Conservation (phyloP, 2,888 invertebrate species). For the Dynastes maya region DNA sequence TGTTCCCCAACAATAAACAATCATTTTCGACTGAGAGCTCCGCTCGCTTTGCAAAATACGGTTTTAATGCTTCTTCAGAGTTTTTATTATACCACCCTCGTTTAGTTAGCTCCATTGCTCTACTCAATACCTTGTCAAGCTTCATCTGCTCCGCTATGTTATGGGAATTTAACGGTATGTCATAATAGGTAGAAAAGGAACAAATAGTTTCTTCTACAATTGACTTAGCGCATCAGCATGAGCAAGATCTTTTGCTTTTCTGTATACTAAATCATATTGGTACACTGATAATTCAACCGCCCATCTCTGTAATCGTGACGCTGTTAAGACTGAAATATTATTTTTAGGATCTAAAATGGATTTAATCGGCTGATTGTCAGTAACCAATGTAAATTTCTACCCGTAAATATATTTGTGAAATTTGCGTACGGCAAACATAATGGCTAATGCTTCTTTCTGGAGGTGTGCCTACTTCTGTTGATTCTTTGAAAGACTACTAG, state of each 20-base stretch:
- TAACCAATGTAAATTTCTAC: not conserved
- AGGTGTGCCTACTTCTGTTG: not conserved
- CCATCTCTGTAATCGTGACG: too few relatives aligned
- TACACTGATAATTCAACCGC: too few relatives aligned
- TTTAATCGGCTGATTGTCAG: not conserved
- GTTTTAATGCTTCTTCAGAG: conserved; percentile 4
- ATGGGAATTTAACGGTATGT: too few relatives aligned
- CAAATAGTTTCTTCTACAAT: too few relatives aligned
- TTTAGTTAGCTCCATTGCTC: too few relatives aligned
- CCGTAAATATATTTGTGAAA: conserved; percentile 22
- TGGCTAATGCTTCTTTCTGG: not conserved
- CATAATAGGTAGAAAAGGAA: too few relatives aligned
- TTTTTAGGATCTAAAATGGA: not conserved
- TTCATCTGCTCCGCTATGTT: too few relatives aligned
- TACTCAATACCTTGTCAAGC: too few relatives aligned
- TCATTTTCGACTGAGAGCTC: conserved; percentile 19
- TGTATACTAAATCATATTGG: too few relatives aligned
- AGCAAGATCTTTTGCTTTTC: too few relatives aligned
- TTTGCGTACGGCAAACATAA: conserved; percentile 5
- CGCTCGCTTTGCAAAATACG: conserved; percentile 9
- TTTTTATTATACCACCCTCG: too few relatives aligned
- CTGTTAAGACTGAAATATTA: not conserved
- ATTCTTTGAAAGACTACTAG: not conserved
- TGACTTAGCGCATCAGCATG: too few relatives aligned
- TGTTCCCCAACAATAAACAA: not conserved